Percentiles rank a stretch among this genome's conserved stretches.
phyloP scores from a whole-genome alignment of 2,797 vertebrate species.

The Liasis olivaceus region DNA sequence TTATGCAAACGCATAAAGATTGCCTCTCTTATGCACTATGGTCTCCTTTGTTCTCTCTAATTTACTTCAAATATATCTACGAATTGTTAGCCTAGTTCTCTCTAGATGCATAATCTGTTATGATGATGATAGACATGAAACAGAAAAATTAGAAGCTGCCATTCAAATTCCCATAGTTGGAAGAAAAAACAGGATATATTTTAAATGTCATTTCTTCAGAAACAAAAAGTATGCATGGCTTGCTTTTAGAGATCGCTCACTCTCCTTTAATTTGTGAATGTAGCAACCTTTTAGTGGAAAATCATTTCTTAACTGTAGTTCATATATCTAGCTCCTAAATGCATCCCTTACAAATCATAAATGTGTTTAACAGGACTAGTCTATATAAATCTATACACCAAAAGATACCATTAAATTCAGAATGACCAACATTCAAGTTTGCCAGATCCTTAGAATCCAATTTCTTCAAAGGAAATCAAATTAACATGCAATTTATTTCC shows the following conservation, averaged over 20 bases:
- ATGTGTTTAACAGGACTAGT: not conserved
- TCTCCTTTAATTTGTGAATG: not conserved
- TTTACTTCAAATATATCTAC: not conserved
- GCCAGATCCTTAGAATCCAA: not conserved
- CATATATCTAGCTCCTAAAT: not conserved
- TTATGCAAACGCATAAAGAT: not conserved
- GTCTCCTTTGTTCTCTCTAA: conserved; percentile 9
- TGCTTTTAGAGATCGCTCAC: conserved; percentile 2
- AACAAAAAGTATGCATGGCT: conserved; percentile 27
- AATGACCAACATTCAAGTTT: not conserved
- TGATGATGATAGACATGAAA: not conserved
- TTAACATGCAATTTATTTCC: not conserved
- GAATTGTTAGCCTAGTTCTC: not conserved
- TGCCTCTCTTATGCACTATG: not conserved
- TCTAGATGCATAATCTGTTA: not conserved
- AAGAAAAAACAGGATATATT: conserved; percentile 15
- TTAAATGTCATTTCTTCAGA: conserved; percentile 23
- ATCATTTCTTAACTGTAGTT: not conserved
- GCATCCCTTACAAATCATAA: not conserved
- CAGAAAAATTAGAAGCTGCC: not conserved
- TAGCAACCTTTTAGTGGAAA: not conserved
- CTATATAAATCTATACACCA: not conserved
- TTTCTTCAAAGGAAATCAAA: not conserved
- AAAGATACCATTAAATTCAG: not conserved
- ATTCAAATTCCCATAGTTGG: not conserved